A percentile compares a stretch with the other conserved stretches of the same genome.
phyloP scores from a whole-genome alignment of 2,888 invertebrate species.

The Linnaemya vulpina region DNA sequence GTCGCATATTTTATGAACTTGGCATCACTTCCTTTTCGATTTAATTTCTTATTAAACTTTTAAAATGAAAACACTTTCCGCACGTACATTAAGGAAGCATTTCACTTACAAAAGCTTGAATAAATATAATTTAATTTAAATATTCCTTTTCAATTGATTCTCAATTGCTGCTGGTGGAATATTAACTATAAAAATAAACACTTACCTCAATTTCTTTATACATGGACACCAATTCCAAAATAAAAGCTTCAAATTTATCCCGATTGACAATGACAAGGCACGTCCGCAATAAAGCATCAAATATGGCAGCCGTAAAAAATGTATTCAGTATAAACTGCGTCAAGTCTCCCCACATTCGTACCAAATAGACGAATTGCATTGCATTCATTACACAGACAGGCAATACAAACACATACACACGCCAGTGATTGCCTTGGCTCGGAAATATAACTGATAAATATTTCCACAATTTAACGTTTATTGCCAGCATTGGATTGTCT shows the following conservation, averaged over 20 bases:
- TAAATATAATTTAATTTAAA: conserved; percentile 46
- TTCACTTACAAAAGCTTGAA: conserved; percentile 6
- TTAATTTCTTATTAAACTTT: background rate
- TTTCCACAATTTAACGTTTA: conserved; percentile 79
- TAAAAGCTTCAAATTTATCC: conserved; percentile 77
- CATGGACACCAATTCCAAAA: conserved; percentile 74
- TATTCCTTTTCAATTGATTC: conserved; percentile 33
- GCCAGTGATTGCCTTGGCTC: conserved; percentile 75
- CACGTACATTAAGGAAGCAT: background rate
- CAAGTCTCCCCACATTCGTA: conserved; percentile 77
- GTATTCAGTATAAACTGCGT: conserved; percentile 78
- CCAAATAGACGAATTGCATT: conserved; percentile 78
- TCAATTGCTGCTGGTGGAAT: conserved; percentile 1
- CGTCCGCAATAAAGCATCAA: conserved; percentile 78
- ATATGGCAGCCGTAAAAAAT: conserved; percentile 78
- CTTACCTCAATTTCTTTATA: conserved; percentile 77
- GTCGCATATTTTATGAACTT: no score
- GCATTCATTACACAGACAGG: conserved; percentile 77
- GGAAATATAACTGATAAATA: conserved; percentile 77
- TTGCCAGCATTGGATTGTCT: conserved; percentile 77
- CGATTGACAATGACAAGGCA: conserved; percentile 76
- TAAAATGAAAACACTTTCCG: background rate
- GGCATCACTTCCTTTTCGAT: background rate
- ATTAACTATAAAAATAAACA: conserved; percentile 7
- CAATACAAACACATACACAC: conserved; percentile 76